Evolutionary conservation across 2,113 vertebrate species (phyloP), one percentile per base, ranked within the genome.

Genomic region (Hypanus sabinus): DNA sequence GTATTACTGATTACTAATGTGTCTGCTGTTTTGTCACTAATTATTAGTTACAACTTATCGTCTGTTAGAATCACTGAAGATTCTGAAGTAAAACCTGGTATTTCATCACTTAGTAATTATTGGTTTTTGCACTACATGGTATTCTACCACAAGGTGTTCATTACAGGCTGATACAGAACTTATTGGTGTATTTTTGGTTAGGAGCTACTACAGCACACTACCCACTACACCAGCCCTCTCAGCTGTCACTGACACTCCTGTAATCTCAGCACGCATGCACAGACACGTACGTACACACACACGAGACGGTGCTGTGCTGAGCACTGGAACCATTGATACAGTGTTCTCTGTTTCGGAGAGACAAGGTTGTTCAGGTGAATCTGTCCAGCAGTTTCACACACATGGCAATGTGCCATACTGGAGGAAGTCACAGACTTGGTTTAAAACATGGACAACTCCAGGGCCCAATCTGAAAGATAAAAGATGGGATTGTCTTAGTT

Each of bases 321-420:
- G 46, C 46, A 3, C 1, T 46, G 46, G 46, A 46, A 46, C 46
- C 46, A 46, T 46, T 46, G 46, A 46, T 46, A 46, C 46, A 46
- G 46, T 3, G 46, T 46, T 46, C 46, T 46, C 46, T 46, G 46
- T 46, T 46, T 94, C 97, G 97, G 95, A 14, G 94, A 94, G 94
- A 95, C 27, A 46, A 46, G 46, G 6, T 9, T 27, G 20, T 93
- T 65, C 3, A 0, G 93, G 0, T 9, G 62, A 11, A 22, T 46
- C 38, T 46, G 30, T 6, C 18, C 33, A 3, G 20, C 77, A 70
- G 92, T 94, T 94, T 94, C n/a, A 33, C n/a, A 68, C 87, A 94
- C 79, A 94, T 96, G 97, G 96, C 97, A 97, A 96, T 97, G 95
- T 97, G 96, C 95, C 96, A 97, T 97, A 97, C 96, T 94, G 94